Percentiles rank a stretch among this genome's conserved stretches.
phyloP scores from a whole-genome alignment of 2,113 vertebrate genomes.

The Nicator chloris region DNA sequence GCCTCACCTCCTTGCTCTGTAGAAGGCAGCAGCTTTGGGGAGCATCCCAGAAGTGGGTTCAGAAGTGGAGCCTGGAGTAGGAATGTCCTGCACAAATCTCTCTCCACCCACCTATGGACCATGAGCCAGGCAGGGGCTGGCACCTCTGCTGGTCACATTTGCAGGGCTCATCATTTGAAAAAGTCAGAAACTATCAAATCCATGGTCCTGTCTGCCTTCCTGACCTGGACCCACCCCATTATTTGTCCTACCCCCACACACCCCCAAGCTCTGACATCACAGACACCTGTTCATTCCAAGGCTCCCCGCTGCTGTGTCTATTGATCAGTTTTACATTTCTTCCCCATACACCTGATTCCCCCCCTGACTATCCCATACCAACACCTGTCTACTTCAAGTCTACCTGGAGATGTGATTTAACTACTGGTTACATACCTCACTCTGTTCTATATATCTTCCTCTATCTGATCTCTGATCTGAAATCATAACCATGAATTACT shows the following conservation, averaged over 20 bases:
- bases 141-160: neutral
- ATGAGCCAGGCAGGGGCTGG: neutral
- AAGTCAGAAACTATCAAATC: neutral
- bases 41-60: neutral
- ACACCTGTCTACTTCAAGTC: neutral
- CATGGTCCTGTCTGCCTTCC: neutral
- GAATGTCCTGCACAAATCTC: neutral
- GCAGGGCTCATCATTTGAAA: neutral
- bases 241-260: neutral
- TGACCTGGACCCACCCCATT: neutral
- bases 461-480: neutral
- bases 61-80: accelerated
- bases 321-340: neutral
- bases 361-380: neutral
- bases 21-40: neutral
- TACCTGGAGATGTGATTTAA: neutral
- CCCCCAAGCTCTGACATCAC: neutral
- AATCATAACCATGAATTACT: neutral
- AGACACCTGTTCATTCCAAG: accelerated
- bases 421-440: neutral
- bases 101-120: neutral
- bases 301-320: neutral
- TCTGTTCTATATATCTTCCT: neutral
- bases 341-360: neutral
- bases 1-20: neutral